These are phyloP conservation scores for Heliangelus exortis DNA, from an alignment of 2,797 vertebrate genomes.

Conservation along the genomic window DNA sequence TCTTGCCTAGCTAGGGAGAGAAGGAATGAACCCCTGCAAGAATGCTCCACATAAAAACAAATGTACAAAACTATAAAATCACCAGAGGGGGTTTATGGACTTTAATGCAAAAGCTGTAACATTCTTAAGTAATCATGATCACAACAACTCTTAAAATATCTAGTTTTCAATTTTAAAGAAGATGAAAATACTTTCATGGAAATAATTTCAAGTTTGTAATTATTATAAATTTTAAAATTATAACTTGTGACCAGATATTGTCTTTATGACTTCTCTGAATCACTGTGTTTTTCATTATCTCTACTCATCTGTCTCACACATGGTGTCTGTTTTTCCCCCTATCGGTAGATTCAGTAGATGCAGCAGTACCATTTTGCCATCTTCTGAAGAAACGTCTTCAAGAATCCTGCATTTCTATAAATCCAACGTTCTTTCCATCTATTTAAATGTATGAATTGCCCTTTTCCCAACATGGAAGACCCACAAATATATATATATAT, in stretches of 20 bases:
- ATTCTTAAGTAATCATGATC: not conserved
- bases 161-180: not conserved
- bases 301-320: not conserved
- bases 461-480: not conserved
- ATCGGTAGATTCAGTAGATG: not conserved
- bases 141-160: not conserved
- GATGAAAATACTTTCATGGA: not conserved
- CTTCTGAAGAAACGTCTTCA: not conserved
- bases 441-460: not conserved
- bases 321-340: not conserved
- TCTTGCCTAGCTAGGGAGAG: not conserved
- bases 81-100: rapidly evolving
- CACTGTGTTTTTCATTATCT: not conserved
- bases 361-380: not conserved
- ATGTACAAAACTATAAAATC: not conserved
- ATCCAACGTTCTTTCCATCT: not conserved
- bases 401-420: not conserved
- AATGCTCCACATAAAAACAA: not conserved
- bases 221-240: too few species aligned
- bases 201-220: not conserved
- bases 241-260: not conserved
- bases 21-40: not conserved
- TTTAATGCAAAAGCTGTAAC: not conserved
- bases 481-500: not conserved
- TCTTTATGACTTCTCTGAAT: not conserved